Evolutionary conservation across 1,140 invertebrate species (phyloP), one percentile per base, ranked within the genome.

Genomic region (Habropoda laboriosa): DNA sequence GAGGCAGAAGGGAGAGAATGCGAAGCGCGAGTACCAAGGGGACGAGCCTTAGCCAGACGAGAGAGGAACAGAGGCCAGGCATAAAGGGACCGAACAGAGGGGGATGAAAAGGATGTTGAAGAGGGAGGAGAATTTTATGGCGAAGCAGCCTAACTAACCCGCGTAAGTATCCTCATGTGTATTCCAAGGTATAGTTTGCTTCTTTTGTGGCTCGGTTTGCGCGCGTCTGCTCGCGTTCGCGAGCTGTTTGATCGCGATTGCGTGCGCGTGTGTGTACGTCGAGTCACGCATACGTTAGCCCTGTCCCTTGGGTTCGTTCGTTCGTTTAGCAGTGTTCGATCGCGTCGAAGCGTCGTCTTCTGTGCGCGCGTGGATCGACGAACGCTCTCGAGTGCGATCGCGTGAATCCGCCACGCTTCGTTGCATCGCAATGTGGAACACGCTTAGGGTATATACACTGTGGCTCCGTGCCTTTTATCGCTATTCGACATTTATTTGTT

Each of bases 401-500:
- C 58, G 81, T 71, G 76, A 77, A 86, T 80, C 49, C 60, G 74
- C 66, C 55, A 74, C 74, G 80, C 53, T 83, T 57, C 70, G 66
- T 51, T 79, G 78, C 74, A 63, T 27, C 60, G 53, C 77, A 61
- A 86, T 76, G 64, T 79, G 66, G 74, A 81, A 80, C 81, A 61
- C 61, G 66, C 47, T 64, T 40, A 49, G 32, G 53, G 24, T 68
- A 72, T 35, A 67, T 30, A 80, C 27, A 32, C 38, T 49, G 79
- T 66, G n/a, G 42, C 40, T 49, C n/a, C 61, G 40, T 42, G 42
- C 27, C 40, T 72, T 81, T 81, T 75, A 79, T 86, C 82, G 72
- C 63, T 61, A 76, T 79, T 81, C 70, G 79, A 81, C 75, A 30
- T 79, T 85, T 82, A 82, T 79, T 66, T 60, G 61, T 35, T 55